Evolutionary conservation across 2,797 vertebrate genomes (phyloP).

Genomic region (Sebastes diaconus): DNA sequence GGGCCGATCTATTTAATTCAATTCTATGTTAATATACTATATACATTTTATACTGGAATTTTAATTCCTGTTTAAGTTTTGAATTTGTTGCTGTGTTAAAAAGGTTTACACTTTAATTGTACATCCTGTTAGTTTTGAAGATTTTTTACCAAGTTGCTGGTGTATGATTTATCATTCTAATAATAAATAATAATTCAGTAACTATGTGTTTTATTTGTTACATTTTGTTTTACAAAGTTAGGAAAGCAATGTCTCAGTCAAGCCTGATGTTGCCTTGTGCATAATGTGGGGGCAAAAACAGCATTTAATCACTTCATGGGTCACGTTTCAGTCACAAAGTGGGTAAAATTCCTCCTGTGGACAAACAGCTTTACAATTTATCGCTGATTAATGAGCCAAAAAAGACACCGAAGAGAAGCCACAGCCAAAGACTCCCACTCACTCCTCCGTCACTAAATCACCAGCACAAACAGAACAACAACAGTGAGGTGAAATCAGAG

Average conservation of each 20-base stretch:
- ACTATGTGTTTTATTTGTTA: background rate
- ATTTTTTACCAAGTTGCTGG: background rate
- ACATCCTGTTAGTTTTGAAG: too few relatives aligned
- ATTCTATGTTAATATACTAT: background rate
- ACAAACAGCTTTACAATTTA: slow-evolving; percentile 39
- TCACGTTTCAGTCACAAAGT: slow-evolving; percentile 24
- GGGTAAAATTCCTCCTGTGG: slow-evolving; percentile 5
- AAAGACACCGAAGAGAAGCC: slow-evolving; percentile 29
- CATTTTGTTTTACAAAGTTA: background rate
- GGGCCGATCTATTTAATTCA: background rate
- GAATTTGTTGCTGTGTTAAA: too few relatives aligned
- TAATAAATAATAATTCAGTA: too few relatives aligned
- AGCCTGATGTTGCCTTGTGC: background rate
- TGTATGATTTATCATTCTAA: too few relatives aligned
- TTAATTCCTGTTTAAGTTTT: too few relatives aligned
- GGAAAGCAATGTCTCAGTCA: background rate
- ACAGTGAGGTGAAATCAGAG: slow-evolving; percentile 46
- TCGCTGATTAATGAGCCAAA: slow-evolving; percentile 45
- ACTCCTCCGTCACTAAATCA: slow-evolving; percentile 41
- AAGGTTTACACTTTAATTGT: too few relatives aligned
- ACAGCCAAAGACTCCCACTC: slow-evolving; percentile 20
- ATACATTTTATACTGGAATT: background rate
- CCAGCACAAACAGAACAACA: slow-evolving; percentile 47
- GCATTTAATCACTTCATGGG: slow-evolving; percentile 20
- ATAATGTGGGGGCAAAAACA: slow-evolving; percentile 14